Evolutionary conservation across 2,888 invertebrate species (phyloP), one percentile per base, ranked within the genome.

Genomic region (Gandaritis pyraliata): DNA sequence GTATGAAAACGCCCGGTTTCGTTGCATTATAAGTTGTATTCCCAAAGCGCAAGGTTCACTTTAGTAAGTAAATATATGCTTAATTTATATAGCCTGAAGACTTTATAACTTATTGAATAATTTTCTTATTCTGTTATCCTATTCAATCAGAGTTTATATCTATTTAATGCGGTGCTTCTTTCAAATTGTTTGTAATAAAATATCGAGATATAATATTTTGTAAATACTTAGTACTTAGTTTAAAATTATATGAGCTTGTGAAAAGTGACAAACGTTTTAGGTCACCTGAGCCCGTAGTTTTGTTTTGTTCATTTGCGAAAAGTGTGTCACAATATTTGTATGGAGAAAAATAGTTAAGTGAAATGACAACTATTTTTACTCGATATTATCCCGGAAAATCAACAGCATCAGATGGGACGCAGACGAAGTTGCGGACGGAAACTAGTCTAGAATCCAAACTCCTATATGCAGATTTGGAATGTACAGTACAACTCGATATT

Each of bases 131-230:
- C 45, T 16, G 45, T 33, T 41, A 41, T 39, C 51, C 23, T 39
- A 41, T 41, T 51, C 51, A 51, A 52, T 52, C 52, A 52, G 41
- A 12, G 8, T 43, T 52, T 52, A 52, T 43, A 29, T 15, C 3
- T 41, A 13, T 51, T 41, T 29, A 12, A 41, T 30, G 41, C 10
- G 39, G 30, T 48, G 11, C 33, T 48, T 48, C 48, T 30, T 48
- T 13, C 29, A 29, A 47, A 47, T 13, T 7, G 29, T 13, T 7
- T n/a, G 47, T 10, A 2, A n/a, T 47, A 30, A 47, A 47, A 5
- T 30, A 13, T 30, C 1, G n/a, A 3, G 2, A 7, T 47, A 10
- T 47, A n/a, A 47, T 29, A 29, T 30, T 30, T 30, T 47, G 29
- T 47, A 47, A 46, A 47, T 30, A 33, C 33, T 33, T 13, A 7